These are phyloP conservation scores for Trachelus iudaicus DNA, from an alignment of 2,888 invertebrate species.

Conservation along the genomic window DNA sequence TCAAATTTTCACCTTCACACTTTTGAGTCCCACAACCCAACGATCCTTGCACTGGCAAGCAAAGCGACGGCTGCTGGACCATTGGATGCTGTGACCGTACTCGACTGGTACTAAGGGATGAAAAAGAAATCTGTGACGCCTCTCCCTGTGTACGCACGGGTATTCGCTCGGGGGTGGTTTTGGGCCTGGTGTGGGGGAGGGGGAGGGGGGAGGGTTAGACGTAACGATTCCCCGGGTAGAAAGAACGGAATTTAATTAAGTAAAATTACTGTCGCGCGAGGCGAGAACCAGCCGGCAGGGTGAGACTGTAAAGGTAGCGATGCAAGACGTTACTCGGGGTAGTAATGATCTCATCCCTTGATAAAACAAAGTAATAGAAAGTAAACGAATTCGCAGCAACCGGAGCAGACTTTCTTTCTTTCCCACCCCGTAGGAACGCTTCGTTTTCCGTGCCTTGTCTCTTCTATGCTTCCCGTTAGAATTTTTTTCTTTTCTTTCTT, in stretches of 20 bases:
- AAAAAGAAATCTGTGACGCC: not conserved
- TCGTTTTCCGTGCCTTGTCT: constrained; percentile 6
- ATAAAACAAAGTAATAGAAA: constrained; percentile 62
- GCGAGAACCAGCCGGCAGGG: constrained; percentile 27
- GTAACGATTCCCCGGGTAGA: constrained; percentile 38
- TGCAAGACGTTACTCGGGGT: constrained; percentile 40
- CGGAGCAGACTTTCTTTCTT: too few species aligned
- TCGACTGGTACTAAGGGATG: not conserved
- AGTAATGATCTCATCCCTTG: constrained; percentile 61
- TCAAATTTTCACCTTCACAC: too few species aligned
- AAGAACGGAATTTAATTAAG: constrained; percentile 67
- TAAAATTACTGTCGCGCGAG: constrained; percentile 60
- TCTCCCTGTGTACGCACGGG: not conserved
- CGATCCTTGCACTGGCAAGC: too few species aligned
- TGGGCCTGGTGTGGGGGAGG: too few species aligned
- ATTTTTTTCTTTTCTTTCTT: not conserved
- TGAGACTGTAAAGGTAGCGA: constrained; percentile 37
- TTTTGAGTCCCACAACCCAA: too few species aligned
- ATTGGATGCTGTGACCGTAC: too few species aligned
- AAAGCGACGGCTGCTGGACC: too few species aligned
- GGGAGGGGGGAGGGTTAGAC: constrained; percentile 7
- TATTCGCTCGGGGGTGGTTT: not conserved
- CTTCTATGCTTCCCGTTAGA: constrained; percentile 10
- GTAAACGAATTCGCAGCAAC: constrained; percentile 53
- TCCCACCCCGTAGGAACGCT: too few species aligned